Base-by-base conservation (phyloP, 2,888 invertebrate genomes). In the Chrysodeixis includens region DNA sequence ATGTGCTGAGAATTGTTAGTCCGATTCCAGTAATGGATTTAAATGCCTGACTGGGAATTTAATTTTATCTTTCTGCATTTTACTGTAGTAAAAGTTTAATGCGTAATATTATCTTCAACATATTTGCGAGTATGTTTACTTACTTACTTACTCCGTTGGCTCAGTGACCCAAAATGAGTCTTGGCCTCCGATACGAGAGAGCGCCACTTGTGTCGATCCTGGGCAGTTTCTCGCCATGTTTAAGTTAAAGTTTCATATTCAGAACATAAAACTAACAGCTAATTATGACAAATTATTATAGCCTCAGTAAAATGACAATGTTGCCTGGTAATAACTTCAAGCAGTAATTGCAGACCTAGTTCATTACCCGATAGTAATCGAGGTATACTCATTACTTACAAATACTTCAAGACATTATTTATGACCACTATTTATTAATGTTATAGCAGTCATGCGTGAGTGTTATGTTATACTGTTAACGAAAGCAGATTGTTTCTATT, bases 1-100 rank as follows among this genome's bases (percentile, higher is more conserved):
- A 86, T 82, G 79, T 78, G 74, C 73, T 62, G 62, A 71, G 69
- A 72, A 76, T 76, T 71, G 46, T 57, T 64, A 74, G 66, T 63
- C 52, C 64, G 63, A 76, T 72, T 65, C 70, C 58, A 64, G 66
- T 72, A 78, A 80, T 72, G 40, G 67, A 63, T 56, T 62, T 62
- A 62, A 67, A 60, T 54, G 54, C 63, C 61, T 77, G 77, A 74
- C 71, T 67, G 32, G 71, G 62, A 80, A 74, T 80, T 67, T 68
- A 67, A 71, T 76, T 71, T 67, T 53, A 4, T 52, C 52, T 44
- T 65, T 54, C 46, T 10, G 0, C 10, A 20, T 18, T 14, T 46
- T 46, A 1, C 9, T 46, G 8, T n/a, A n/a, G n/a, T n/a, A n/a
- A 46, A 16, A 0, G 16, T 49, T 20, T 20, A 20, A 18, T 49